phyloP scores from a whole-genome alignment of 2,888 invertebrate species.

The Diaphora mendica region DNA sequence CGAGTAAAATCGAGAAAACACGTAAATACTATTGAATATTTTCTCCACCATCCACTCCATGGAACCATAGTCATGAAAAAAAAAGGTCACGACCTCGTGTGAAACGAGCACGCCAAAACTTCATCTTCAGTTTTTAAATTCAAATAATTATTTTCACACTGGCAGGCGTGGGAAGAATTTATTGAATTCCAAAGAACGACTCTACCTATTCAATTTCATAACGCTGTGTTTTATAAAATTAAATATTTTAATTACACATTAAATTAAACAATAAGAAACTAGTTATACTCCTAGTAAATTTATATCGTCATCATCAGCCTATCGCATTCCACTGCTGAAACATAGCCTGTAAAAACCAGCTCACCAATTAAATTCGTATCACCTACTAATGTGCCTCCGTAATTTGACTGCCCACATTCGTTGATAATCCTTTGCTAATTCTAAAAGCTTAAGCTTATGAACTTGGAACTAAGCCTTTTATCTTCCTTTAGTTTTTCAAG shows the following conservation, averaged over 20 bases:
- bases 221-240: background rate
- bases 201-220: conserved; percentile 11
- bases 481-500: conserved; percentile 18
- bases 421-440: background rate
- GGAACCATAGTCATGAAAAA: conserved; percentile 29
- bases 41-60: conserved; percentile 13
- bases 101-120: conserved; percentile 34
- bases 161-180: conserved; percentile 30
- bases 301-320: too few relatives aligned
- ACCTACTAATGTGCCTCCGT: background rate
- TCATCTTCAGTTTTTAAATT: conserved; percentile 40
- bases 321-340: too few relatives aligned
- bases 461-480: background rate
- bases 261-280: background rate
- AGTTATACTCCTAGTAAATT: background rate
- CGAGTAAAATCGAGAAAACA: conserved; percentile 1
- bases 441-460: background rate
- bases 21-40: background rate
- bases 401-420: background rate
- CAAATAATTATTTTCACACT: conserved; percentile 34
- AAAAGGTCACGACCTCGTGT: conserved; percentile 43
- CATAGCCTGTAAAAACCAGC: too few relatives aligned
- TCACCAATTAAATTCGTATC: background rate
- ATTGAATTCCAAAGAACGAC: conserved; percentile 17
- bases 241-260: background rate